Evolutionary conservation across 2,113 vertebrate genomes (phyloP).

Genomic region (Gymnobelideus leadbeateri): DNA sequence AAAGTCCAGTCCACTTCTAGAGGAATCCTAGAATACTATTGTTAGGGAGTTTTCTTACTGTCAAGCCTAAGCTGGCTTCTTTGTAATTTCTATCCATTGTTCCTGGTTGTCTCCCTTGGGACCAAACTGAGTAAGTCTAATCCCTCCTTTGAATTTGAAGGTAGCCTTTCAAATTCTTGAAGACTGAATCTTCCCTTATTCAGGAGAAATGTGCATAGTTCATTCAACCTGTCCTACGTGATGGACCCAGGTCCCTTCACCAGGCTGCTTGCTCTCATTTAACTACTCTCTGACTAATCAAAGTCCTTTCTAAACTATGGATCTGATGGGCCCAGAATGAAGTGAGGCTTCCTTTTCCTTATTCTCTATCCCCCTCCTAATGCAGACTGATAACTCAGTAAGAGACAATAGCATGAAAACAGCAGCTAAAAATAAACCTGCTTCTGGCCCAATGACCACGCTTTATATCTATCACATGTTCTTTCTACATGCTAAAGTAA

Average conservation of each 20-base stretch:
- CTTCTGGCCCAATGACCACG: background rate
- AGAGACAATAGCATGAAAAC: background rate
- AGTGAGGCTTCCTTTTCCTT: background rate
- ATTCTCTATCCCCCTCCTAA: background rate
- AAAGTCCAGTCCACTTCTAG: background rate
- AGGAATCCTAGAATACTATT: background rate
- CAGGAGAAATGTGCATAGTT: background rate
- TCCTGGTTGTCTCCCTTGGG: background rate
- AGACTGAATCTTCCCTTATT: background rate
- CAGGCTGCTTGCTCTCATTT: background rate
- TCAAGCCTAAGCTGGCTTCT: background rate
- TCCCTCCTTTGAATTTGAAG: background rate
- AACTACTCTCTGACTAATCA: background rate
- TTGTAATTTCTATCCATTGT: background rate
- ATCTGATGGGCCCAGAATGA: background rate
- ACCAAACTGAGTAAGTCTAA: background rate
- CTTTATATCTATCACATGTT: background rate
- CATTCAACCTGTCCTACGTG: background rate
- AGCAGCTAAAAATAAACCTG: background rate
- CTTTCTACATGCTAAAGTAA: background rate
- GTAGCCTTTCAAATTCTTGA: background rate
- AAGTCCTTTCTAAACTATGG: background rate
- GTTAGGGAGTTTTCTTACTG: background rate
- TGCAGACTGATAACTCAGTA: background rate
- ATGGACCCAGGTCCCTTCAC: background rate